Evolutionary conservation across 2,113 vertebrate genomes (phyloP), one percentile per base, ranked within the genome.

Genomic region (Pedionomus torquatus): DNA sequence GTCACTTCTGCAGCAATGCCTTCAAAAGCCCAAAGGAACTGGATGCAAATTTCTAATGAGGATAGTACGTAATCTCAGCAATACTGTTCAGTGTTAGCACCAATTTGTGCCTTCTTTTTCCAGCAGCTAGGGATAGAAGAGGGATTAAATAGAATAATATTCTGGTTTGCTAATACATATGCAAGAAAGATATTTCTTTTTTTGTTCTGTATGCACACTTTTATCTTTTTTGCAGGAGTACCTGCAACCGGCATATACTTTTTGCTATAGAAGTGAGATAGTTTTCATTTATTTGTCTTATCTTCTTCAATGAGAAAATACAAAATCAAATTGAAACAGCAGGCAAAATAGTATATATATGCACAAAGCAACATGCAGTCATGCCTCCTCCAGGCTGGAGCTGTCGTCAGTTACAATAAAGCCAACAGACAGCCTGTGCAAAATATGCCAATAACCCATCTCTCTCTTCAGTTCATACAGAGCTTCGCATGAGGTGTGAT

Each of bases 241-340:
- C 41, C 41, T 84, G 64, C 65, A 91, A 63, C 54, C 30, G 43
- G 5, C 74, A 18, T 60, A 57, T 54, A n/a, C 14, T 80, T 83
- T 89, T 91, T 61, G 13, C 41, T 88, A 30, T 31, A 21, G 35
- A 65, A 84, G 8, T 55, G 65, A 94, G 69, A 41, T 49, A 63
- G 14, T 44, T 93, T 96, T 84, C 82, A 88, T 96, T 84, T 86
- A 90, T 85, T 87, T 91, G 48, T 69, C 83, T 79, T 91, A 66
- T 65, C 14, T 65, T 87, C 65, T 95, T 89, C 88, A 91, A 30
- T 54, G 82, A 93, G 35, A 35, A 90, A 94, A 83, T 81, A 87
- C 23, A 86, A 89, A 92, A 90, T 95, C 44, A 91, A 77, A 90
- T 91, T 69, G 79, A 94, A 95, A 96, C 71, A 93, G 93, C 90